These are phyloP conservation scores for Cottoperca gobio DNA, from an alignment of 2,797 vertebrate species.

Conservation along the genomic window DNA sequence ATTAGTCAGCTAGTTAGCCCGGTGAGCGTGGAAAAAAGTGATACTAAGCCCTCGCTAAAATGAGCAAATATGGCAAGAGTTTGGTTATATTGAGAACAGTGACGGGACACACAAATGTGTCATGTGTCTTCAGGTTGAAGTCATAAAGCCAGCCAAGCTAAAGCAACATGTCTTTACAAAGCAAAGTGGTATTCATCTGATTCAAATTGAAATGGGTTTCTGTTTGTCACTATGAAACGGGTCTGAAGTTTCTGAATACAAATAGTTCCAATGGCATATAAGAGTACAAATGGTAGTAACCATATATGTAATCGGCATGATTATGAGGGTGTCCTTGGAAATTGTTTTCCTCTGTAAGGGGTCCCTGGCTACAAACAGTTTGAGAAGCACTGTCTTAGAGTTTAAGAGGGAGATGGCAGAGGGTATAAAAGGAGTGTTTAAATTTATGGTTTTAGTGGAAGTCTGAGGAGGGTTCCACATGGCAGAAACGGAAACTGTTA, in stretches of 20 bases:
- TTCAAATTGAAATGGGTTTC: no score
- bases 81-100: not conserved
- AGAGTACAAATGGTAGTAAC: not conserved
- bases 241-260: not conserved
- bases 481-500: no score
- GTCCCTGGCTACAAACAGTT: no score
- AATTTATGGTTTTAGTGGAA: no score
- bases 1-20: no score
- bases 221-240: not conserved
- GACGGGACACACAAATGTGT: not conserved
- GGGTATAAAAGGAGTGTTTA: no score
- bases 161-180: not conserved
- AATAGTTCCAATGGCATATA: not conserved
- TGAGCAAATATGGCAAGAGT: not conserved
- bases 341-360: not conserved
- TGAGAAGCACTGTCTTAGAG: no score
- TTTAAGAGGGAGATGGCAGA: no score
- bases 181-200: not conserved
- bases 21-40: no score
- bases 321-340: not conserved
- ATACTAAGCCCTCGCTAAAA: no score
- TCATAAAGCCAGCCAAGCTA: not conserved
- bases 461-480: no score
- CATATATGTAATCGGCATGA: not conserved
- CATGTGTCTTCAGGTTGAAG: not conserved